Evolutionary conservation across 92 coral and sea anemone species (phyloP).

Genomic region (Porites cylindrica): DNA sequence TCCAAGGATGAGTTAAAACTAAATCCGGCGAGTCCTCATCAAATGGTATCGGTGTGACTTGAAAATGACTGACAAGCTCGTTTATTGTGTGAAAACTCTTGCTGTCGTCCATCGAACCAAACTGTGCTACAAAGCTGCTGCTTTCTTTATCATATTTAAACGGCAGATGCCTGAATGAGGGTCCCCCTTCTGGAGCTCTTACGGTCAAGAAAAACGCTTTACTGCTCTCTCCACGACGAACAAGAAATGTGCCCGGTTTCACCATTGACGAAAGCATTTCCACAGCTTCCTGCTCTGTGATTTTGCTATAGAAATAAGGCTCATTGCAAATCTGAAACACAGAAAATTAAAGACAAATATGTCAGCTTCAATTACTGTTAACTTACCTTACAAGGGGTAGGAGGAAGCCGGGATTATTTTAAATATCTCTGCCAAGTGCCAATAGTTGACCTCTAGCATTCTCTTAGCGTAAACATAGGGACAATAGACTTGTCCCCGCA

Average conservation of each 20-base stretch:
- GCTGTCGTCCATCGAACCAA: constrained; percentile 70
- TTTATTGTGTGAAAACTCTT: constrained; percentile 68
- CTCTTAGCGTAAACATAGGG: no score
- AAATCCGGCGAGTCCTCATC: constrained; percentile 85
- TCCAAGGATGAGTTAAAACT: constrained; percentile 75
- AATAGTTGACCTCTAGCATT: no score
- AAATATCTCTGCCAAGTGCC: no score
- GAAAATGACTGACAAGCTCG: constrained; percentile 84
- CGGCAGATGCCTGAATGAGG: constrained; percentile 80
- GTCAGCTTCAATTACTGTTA: no score
- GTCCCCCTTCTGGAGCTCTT: constrained; percentile 87
- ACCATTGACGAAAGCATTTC: constrained; percentile 66
- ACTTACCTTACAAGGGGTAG: no score
- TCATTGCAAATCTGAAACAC: constrained; percentile 70
- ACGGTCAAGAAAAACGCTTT: constrained; percentile 81
- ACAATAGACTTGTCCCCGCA: no score
- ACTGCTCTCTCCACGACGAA: constrained; percentile 75
- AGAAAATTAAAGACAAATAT: not conserved
- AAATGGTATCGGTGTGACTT: constrained; percentile 84
- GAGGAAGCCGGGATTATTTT: no score
- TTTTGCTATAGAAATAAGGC: constrained; percentile 81
- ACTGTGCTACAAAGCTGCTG: constrained; percentile 64
- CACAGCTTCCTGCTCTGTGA: constrained; percentile 76
- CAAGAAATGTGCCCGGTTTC: constrained; percentile 92
- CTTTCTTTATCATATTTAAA: constrained; percentile 66